Evolutionary conservation across 2,888 invertebrate species (phyloP).

Genomic region (Cantharis nigra): DNA sequence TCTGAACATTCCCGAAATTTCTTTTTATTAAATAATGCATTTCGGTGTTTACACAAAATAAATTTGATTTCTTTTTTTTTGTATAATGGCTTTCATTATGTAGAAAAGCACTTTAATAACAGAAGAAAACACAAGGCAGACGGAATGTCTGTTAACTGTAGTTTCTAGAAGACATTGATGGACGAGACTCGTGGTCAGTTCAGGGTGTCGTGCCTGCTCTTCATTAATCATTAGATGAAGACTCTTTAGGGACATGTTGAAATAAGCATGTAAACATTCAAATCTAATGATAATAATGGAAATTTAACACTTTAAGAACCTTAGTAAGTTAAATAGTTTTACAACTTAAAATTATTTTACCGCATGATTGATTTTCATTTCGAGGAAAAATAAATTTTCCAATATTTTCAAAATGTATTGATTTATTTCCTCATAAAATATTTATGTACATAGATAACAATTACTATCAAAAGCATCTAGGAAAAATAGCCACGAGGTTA

Average conservation of each 20-base stretch:
- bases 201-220: conserved; percentile 31
- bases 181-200: conserved; percentile 34
- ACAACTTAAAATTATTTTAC: not conserved
- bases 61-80: conserved; percentile 3
- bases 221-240: conserved; percentile 42
- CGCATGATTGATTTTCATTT: not conserved
- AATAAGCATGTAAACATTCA: conserved; percentile 43
- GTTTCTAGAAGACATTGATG: conserved; percentile 31
- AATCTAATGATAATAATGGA: conserved; percentile 35
- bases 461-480: not conserved
- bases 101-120: conserved; percentile 17
- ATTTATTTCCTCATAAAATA: not conserved
- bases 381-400: not conserved
- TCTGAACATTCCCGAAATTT: not conserved
- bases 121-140: conserved; percentile 12
- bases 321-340: not conserved
- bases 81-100: conserved; percentile 10
- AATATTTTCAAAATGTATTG: not conserved
- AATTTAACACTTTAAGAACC: not conserved
- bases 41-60: not conserved
- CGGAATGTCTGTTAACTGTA: conserved; percentile 19
- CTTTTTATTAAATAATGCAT: not conserved
- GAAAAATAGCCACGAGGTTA: not conserved
- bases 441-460: not conserved
- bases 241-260: conserved; percentile 37